These are phyloP conservation scores for Dendrocincla tyrannina DNA, from an alignment of 2,797 vertebrate species.

Conservation along the genomic window DNA sequence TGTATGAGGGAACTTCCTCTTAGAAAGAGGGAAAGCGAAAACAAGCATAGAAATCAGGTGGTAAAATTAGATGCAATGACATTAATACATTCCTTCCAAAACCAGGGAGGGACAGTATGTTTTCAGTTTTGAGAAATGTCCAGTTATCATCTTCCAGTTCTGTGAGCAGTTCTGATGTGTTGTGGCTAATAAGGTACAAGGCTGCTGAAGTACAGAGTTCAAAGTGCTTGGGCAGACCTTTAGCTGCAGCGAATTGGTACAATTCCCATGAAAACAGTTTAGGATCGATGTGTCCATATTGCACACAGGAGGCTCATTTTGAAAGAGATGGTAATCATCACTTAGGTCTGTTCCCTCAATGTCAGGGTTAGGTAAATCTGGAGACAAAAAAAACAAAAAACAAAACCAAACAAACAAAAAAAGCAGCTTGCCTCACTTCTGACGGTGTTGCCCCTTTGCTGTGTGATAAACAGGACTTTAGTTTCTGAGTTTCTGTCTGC, in stretches of 20 bases:
- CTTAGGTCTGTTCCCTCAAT: neutral
- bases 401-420: neutral
- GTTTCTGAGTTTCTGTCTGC: neutral
- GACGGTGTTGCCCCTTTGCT: rapidly evolving
- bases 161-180: neutral
- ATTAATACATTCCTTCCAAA: neutral
- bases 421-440: neutral
- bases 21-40: neutral
- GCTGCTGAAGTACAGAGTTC: neutral
- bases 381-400: neutral
- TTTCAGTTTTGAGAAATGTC: neutral
- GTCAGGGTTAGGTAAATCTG: neutral
- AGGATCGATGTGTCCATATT: rapidly evolving
- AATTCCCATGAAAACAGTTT: rapidly evolving
- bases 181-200: neutral
- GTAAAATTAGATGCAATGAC: neutral
- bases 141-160: neutral
- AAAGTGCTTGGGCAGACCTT: neutral
- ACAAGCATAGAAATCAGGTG: neutral
- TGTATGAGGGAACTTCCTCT: neutral
- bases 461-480: neutral
- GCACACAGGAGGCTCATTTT: neutral
- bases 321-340: neutral
- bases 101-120: neutral
- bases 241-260: neutral